phyloP scores from a whole-genome alignment of 2,113 vertebrate species.

The Neolamprologus tretocephalus region DNA sequence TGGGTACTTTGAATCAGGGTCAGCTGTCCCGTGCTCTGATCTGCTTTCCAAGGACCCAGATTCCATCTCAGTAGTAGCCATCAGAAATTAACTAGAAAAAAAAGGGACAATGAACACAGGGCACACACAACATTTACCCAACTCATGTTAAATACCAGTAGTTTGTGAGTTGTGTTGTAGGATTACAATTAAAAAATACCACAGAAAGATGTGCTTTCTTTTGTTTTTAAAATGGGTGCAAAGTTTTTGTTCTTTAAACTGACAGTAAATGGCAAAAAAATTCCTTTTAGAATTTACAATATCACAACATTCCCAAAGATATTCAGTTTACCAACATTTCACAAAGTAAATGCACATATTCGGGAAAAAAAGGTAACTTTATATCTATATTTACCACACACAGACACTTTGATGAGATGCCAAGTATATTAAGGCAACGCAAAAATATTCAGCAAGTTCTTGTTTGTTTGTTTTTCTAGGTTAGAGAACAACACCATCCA shows the following conservation, averaged over 20 bases:
- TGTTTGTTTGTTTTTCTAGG: not conserved
- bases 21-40: slow-evolving; percentile 70
- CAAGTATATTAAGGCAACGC: not conserved
- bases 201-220: not conserved
- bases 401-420: not conserved
- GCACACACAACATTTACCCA: not conserved
- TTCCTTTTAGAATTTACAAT: too few relatives aligned
- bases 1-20: slow-evolving; percentile 78
- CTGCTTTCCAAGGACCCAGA: slow-evolving; percentile 73
- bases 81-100: slow-evolving; percentile 44
- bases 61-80: slow-evolving; percentile 84
- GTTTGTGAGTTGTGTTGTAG: not conserved
- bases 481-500: not conserved
- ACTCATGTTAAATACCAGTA: not conserved
- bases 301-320: not conserved
- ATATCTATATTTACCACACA: not conserved
- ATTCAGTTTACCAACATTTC: not conserved
- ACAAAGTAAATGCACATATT: not conserved
- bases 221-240: not conserved
- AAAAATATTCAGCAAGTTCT: not conserved
- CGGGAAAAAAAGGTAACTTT: rapidly evolving
- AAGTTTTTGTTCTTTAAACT: not conserved
- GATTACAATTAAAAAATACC: not conserved
- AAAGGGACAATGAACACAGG: not conserved
- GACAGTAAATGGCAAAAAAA: not conserved